Conservation (phyloP, 2,888 invertebrate genomes). For the Strigamia crassipes region DNA sequence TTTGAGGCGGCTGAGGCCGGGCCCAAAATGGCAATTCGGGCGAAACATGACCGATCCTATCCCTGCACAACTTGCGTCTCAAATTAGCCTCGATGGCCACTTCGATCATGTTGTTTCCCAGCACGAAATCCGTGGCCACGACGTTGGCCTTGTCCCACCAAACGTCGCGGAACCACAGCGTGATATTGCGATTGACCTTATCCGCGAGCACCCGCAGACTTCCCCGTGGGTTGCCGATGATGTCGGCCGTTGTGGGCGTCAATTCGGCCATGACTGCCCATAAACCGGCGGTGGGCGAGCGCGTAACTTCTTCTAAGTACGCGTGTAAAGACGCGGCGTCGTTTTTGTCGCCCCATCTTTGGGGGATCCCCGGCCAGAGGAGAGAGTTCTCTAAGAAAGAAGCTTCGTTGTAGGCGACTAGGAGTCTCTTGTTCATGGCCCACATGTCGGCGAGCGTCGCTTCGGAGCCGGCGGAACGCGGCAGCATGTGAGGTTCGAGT, state of each 20-base stretch:
- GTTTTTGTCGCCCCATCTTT: slow-evolving; percentile 53
- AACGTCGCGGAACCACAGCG: slow-evolving; percentile 66
- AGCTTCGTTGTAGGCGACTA: slow-evolving; percentile 51
- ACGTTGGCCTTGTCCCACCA: slow-evolving; percentile 63
- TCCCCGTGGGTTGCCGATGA: slow-evolving; percentile 67
- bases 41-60: background rate
- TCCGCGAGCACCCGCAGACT: slow-evolving; percentile 70
- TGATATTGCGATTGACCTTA: slow-evolving; percentile 71
- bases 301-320: slow-evolving; percentile 60
- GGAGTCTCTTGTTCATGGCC: slow-evolving; percentile 49
- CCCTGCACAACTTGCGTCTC: slow-evolving; percentile 48
- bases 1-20: background rate
- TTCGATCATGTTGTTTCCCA: slow-evolving; percentile 63
- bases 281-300: slow-evolving; percentile 53
- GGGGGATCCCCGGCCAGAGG: slow-evolving; percentile 49
- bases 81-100: slow-evolving; percentile 61
- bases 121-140: slow-evolving; percentile 63
- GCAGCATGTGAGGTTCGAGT: slow-evolving; percentile 58
- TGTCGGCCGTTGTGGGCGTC: slow-evolving; percentile 69
- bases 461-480: slow-evolving; percentile 51
- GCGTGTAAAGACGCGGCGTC: slow-evolving; percentile 62
- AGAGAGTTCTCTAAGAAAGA: slow-evolving; percentile 39
- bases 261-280: slow-evolving; percentile 75
- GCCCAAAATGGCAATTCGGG: background rate
- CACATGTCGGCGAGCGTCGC: slow-evolving; percentile 51